phyloP scores from a whole-genome alignment of 2,797 vertebrate species.

The Synaphobranchus kaupii region DNA sequence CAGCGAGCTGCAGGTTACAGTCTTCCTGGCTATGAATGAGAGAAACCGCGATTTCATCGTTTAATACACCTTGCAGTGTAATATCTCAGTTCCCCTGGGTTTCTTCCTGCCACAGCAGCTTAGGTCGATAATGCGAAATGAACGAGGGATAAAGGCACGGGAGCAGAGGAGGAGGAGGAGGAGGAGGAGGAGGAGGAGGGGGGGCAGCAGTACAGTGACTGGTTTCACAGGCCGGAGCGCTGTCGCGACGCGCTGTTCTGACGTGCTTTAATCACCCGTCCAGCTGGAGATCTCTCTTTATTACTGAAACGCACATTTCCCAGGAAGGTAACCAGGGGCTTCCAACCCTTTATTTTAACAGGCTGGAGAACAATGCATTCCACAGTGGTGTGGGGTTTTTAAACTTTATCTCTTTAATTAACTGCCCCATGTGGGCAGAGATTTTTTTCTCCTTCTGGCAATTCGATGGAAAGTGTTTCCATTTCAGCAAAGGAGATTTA shows the following conservation, averaged over 20 bases:
- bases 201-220: constrained; percentile 55
- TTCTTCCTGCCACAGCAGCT: constrained; percentile 52
- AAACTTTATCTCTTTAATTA: constrained; percentile 52
- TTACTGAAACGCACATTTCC: constrained; percentile 60
- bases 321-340: constrained; percentile 60
- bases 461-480: constrained; percentile 5
- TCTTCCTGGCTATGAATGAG: background rate
- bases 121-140: constrained; percentile 51
- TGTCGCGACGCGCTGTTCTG: constrained; percentile 28
- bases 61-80: constrained; percentile 28
- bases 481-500: constrained; percentile 1
- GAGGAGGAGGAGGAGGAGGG: constrained; percentile 39
- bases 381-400: constrained; percentile 50
- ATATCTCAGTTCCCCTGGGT: constrained; percentile 56
- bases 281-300: constrained; percentile 63
- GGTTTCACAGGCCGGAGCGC: constrained; percentile 52
- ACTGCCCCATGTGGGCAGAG: constrained; percentile 45
- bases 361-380: constrained; percentile 48
- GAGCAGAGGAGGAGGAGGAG: background rate
- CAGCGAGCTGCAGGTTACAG: background rate
- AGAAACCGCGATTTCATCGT: background rate
- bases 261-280: constrained; percentile 64
- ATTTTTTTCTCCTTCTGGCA: constrained; percentile 18
- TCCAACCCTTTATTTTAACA: constrained; percentile 56
- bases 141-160: constrained; percentile 25